phyloP scores from a whole-genome alignment of 2,113 vertebrate species.

The Cavia porcellus region DNA sequence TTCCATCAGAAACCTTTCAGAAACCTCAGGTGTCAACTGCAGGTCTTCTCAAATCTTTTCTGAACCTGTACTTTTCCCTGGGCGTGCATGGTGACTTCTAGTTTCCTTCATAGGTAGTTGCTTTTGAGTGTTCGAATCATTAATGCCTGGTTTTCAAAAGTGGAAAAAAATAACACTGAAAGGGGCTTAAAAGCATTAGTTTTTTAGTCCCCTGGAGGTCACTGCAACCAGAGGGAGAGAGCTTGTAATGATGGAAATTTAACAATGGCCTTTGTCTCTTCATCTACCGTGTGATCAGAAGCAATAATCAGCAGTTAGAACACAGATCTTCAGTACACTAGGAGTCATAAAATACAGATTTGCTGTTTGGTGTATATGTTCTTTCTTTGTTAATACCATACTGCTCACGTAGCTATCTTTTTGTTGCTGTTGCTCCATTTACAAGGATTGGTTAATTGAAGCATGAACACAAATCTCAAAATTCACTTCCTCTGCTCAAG shows the following conservation, averaged over 20 bases:
- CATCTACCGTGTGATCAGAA: too few species aligned
- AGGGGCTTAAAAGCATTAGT: background rate
- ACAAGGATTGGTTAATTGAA: background rate
- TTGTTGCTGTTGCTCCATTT: background rate
- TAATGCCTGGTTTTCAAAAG: background rate
- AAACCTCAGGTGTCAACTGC: background rate
- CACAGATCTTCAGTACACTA: background rate
- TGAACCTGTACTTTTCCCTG: background rate
- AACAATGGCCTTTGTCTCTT: background rate
- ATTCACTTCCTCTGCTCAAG: background rate
- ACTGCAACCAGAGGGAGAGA: background rate
- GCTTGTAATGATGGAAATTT: background rate
- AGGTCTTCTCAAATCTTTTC: background rate
- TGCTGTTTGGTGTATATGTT: background rate
- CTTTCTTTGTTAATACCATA: background rate
- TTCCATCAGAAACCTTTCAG: background rate
- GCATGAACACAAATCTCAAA: background rate
- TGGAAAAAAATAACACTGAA: background rate
- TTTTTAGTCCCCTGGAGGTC: background rate
- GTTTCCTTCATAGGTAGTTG: background rate
- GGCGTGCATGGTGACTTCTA: background rate
- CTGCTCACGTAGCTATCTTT: background rate
- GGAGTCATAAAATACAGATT: background rate
- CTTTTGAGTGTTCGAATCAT: background rate
- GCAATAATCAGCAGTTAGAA: background rate